Percentiles rank a stretch among this genome's conserved stretches.
These are phyloP conservation scores for Toxonevra muliebris DNA, from an alignment of 2,888 invertebrate species.

Conservation along the genomic window DNA sequence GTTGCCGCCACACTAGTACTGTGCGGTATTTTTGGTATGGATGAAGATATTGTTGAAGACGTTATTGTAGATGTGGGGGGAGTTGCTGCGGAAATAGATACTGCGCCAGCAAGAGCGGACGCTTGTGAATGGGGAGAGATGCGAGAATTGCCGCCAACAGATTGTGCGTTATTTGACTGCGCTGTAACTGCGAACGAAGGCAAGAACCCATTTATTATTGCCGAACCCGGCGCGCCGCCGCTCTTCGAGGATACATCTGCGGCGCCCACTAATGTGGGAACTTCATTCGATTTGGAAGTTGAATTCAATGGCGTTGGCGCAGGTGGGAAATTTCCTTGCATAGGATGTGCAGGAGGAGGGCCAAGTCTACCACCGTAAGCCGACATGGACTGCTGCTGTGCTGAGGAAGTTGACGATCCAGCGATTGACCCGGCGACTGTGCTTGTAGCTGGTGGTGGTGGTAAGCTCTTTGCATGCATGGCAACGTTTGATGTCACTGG, in stretches of 20 bases:
- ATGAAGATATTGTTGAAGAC: conserved; percentile 36
- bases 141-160: conserved; percentile 31
- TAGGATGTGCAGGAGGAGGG: conserved; percentile 39
- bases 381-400: not conserved
- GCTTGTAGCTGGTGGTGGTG: conserved; percentile 31
- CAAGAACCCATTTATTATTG: conserved; percentile 42
- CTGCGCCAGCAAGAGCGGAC: conserved; percentile 14
- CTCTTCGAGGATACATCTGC: conserved; percentile 10
- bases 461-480: conserved; percentile 18
- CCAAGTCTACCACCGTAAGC: conserved; percentile 45
- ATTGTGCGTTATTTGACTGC: conserved; percentile 36
- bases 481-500: conserved; percentile 17
- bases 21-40: conserved; percentile 42
- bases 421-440: conserved; percentile 16
- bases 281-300: conserved; percentile 36
- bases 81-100: conserved; percentile 37
- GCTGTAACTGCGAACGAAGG: conserved; percentile 32
- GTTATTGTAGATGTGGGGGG: conserved; percentile 33
- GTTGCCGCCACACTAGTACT: conserved; percentile 37
- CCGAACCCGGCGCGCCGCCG: conserved; percentile 25
- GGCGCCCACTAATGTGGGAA: conserved; percentile 18
- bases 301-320: conserved; percentile 27
- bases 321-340: conserved; percentile 33
- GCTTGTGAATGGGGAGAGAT: conserved; percentile 41
- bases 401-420: conserved; percentile 12